Evolutionary conservation across 2,797 vertebrate genomes (phyloP).

Genomic region (Thripadectes ignobilis): DNA sequence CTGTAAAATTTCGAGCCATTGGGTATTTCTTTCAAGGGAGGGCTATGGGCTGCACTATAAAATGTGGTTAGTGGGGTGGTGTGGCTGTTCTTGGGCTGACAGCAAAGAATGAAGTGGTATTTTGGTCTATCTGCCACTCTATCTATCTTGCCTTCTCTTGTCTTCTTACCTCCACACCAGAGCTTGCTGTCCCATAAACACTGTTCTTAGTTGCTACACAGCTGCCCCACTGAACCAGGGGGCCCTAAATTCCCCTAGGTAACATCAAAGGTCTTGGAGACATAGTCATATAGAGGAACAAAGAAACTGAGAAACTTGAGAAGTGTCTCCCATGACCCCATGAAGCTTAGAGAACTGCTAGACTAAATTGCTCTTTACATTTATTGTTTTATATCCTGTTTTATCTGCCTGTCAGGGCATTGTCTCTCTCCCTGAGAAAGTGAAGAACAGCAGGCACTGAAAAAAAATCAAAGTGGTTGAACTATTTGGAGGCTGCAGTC

Average conservation of each 20-base stretch:
- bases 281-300: not conserved
- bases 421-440: not conserved
- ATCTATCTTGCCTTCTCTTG: not conserved
- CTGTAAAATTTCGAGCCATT: not conserved
- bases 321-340: not conserved
- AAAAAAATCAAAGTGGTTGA: conserved; percentile 3
- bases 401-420: not conserved
- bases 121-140: not conserved
- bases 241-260: not conserved
- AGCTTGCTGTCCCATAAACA: not conserved
- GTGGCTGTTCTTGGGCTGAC: not conserved
- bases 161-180: not conserved
- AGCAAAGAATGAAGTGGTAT: not conserved
- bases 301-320: not conserved
- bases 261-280: not conserved
- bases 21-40: not conserved
- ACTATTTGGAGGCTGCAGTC: not conserved
- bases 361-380: not conserved
- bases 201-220: not conserved
- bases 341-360: not conserved
- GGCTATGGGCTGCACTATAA: not conserved
- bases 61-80: not conserved
- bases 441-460: not conserved
- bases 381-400: not conserved
- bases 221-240: accelerated